phyloP scores from a whole-genome alignment of 2,888 invertebrate species.

The Drosophila borborema region DNA sequence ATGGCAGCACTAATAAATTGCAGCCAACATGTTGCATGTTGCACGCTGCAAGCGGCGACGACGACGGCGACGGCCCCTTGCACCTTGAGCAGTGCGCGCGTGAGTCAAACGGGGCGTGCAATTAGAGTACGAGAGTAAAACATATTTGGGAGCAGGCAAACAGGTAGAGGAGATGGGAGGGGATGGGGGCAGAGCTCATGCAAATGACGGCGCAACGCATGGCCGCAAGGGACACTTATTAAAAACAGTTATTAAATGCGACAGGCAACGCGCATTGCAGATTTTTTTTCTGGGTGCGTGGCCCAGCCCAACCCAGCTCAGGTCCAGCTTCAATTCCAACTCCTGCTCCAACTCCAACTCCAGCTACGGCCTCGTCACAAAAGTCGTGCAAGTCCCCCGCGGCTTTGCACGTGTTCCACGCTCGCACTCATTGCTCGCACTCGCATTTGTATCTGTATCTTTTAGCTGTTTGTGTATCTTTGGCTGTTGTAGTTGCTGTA shows the following conservation, averaged over 20 bases:
- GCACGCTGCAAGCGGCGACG: conserved; percentile 48
- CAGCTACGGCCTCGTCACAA: conserved; percentile 48
- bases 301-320: conserved; percentile 42
- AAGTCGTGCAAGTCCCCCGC: conserved; percentile 83
- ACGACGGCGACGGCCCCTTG: conserved; percentile 25
- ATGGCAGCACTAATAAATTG: conserved; percentile 82
- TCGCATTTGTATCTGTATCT: conserved; percentile 40
- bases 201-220: conserved; percentile 66
- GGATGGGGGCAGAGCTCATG: conserved; percentile 41
- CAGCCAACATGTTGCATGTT: conserved; percentile 79
- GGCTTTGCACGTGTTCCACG: conserved; percentile 84
- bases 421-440: conserved; percentile 41
- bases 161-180: not conserved
- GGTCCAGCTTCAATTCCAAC: conserved; percentile 13
- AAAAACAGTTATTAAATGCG: conserved; percentile 81
- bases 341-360: conserved; percentile 17
- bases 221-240: conserved; percentile 78
- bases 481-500: conserved; percentile 3
- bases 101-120: conserved; percentile 73
- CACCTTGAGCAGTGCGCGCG: conserved; percentile 68
- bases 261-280: conserved; percentile 75
- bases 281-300: conserved; percentile 61
- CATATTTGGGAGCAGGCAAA: conserved; percentile 35
- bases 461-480: conserved; percentile 6
- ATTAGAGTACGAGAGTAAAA: conserved; percentile 67